These are phyloP conservation scores for Lethrus apterus DNA, from an alignment of 1,140 invertebrate species.

Conservation along the genomic window DNA sequence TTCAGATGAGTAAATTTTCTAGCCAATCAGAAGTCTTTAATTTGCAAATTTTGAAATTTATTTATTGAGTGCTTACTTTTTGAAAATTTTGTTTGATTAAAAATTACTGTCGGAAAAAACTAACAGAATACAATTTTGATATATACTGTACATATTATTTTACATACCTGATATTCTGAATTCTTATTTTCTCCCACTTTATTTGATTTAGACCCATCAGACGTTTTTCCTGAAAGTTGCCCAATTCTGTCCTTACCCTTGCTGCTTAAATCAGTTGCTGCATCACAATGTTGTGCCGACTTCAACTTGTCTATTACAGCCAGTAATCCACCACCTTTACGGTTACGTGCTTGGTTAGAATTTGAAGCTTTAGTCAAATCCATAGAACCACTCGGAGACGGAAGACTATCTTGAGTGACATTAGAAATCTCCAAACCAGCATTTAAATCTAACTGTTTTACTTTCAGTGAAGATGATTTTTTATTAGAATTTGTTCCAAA, in stretches of 20 bases:
- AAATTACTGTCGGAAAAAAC: no score
- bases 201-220: constrained; percentile 47
- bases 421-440: constrained; percentile 30
- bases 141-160: no score
- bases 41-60: no score
- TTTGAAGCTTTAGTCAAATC: constrained; percentile 45
- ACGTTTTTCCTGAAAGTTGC: constrained; percentile 42
- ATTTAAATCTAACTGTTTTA: constrained; percentile 59
- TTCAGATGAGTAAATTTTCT: no score
- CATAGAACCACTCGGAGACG: constrained; percentile 46
- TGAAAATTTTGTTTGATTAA: no score
- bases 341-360: constrained; percentile 50
- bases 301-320: constrained; percentile 83
- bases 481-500: constrained; percentile 55
- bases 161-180: constrained; percentile 78
- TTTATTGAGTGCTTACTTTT: no score
- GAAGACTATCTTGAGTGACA: constrained; percentile 30
- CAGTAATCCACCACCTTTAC: constrained; percentile 70
- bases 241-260: constrained; percentile 24
- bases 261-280: constrained; percentile 38
- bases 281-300: constrained; percentile 59
- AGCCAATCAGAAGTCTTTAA: no score
- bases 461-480: constrained; percentile 55
- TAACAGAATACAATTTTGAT: no score
- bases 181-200: constrained; percentile 58